Evolutionary conservation across 2,888 invertebrate species (phyloP).

Genomic region (Tipula helvola): DNA sequence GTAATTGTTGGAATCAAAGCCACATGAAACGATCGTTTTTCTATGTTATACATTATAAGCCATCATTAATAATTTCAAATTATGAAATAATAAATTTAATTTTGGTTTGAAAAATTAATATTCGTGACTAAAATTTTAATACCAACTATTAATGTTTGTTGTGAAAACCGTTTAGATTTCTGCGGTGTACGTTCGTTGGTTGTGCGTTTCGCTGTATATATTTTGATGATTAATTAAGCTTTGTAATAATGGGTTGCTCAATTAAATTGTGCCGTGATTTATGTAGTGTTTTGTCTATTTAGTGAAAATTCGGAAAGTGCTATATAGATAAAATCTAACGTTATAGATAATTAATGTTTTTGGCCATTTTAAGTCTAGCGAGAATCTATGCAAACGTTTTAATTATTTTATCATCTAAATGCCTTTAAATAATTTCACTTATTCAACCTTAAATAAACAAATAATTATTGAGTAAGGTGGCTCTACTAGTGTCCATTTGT

Average conservation of each 20-base stretch:
- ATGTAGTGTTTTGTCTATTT: not conserved
- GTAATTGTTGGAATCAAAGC: not conserved
- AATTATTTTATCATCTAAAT: too few relatives aligned
- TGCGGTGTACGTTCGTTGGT: not conserved
- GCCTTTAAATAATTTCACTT: too few relatives aligned
- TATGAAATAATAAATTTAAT: not conserved
- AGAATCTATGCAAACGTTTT: too few relatives aligned
- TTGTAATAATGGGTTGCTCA: not conserved
- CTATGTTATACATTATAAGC: not conserved
- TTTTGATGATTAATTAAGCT: not conserved
- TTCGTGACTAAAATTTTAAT: not conserved
- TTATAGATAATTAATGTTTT: too few relatives aligned
- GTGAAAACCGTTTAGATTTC: not conserved
- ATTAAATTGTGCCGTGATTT: not conserved
- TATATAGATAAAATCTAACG: too few relatives aligned
- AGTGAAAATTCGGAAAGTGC: not conserved
- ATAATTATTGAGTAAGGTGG: too few relatives aligned
- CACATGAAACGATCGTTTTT: not conserved
- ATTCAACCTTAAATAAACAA: too few relatives aligned
- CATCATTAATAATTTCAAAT: slow-evolving; percentile 4
- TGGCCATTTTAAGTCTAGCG: too few relatives aligned
- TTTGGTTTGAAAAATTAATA: not conserved
- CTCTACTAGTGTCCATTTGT: too few relatives aligned
- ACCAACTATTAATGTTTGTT: not conserved
- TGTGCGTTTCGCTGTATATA: not conserved